Percentiles rank a stretch among this genome's conserved stretches.
phyloP scores from a whole-genome alignment of 1,140 invertebrate species.

The Danaus plexippus region DNA sequence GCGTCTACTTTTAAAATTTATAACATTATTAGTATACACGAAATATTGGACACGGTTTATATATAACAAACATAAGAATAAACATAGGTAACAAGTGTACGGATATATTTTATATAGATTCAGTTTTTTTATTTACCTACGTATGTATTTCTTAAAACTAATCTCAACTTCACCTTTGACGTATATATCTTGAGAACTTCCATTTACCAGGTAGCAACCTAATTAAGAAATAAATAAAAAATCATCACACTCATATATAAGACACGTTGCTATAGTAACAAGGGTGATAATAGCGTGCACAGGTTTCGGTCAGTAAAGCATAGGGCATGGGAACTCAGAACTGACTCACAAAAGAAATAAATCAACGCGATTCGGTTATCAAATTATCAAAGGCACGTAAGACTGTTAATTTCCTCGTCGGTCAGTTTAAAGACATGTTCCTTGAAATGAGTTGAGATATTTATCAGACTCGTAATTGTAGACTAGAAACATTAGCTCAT shows the following conservation, averaged over 20 bases:
- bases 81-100: no score
- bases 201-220: conserved; percentile 13
- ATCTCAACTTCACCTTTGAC: no score
- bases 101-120: no score
- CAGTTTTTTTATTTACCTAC: no score
- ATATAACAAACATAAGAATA: no score
- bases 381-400: conserved; percentile 69
- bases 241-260: not conserved
- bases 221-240: conserved; percentile 11
- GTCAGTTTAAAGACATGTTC: conserved; percentile 65
- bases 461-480: conserved; percentile 56
- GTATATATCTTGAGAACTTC: not conserved
- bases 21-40: no score
- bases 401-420: conserved; percentile 64
- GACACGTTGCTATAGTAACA: not conserved
- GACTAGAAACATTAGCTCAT: conserved; percentile 57
- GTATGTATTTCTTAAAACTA: no score
- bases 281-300: not conserved
- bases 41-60: no score
- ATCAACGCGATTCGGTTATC: conserved; percentile 64
- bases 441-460: conserved; percentile 55
- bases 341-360: conserved; percentile 59
- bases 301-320: conserved; percentile 17
- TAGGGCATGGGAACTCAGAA: conserved; percentile 50
- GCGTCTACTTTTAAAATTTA: no score